phyloP scores from a whole-genome alignment of 2,113 vertebrate species.

The Brachypodius melanocephalos region DNA sequence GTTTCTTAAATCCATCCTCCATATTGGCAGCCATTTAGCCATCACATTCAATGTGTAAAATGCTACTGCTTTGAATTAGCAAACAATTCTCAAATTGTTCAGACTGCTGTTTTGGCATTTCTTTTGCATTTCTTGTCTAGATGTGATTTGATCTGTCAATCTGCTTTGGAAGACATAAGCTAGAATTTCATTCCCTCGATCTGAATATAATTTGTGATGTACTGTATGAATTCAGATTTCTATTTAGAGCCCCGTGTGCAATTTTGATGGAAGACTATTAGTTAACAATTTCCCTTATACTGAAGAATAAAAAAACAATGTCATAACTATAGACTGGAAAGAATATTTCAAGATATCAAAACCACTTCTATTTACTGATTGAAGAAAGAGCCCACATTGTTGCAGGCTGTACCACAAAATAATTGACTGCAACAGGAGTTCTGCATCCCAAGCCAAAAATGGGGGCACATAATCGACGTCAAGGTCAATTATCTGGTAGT shows the following conservation, averaged over 20 bases:
- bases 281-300: slow-evolving; percentile 48
- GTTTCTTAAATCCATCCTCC: not conserved
- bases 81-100: slow-evolving; percentile 2
- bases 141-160: slow-evolving; percentile 30
- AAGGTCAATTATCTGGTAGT: slow-evolving; percentile 79
- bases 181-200: slow-evolving; percentile 26
- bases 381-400: slow-evolving; percentile 74
- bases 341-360: slow-evolving; percentile 75
- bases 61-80: slow-evolving; percentile 4
- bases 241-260: not conserved
- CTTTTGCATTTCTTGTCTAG: not conserved
- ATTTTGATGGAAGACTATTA: slow-evolving; percentile 17
- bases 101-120: not conserved
- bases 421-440: slow-evolving; percentile 81
- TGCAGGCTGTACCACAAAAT: slow-evolving; percentile 72
- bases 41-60: not conserved
- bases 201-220: slow-evolving; percentile 11
- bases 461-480: slow-evolving; percentile 75
- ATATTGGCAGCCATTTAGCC: not conserved
- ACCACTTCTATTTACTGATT: slow-evolving; percentile 70
- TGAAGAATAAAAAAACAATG: slow-evolving; percentile 67
- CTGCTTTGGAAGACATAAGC: not conserved
- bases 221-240: not conserved
- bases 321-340: slow-evolving; percentile 66
- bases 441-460: slow-evolving; percentile 74